These are phyloP conservation scores for Rallus limicola DNA, from an alignment of 2,113 vertebrate genomes.

Conservation along the genomic window DNA sequence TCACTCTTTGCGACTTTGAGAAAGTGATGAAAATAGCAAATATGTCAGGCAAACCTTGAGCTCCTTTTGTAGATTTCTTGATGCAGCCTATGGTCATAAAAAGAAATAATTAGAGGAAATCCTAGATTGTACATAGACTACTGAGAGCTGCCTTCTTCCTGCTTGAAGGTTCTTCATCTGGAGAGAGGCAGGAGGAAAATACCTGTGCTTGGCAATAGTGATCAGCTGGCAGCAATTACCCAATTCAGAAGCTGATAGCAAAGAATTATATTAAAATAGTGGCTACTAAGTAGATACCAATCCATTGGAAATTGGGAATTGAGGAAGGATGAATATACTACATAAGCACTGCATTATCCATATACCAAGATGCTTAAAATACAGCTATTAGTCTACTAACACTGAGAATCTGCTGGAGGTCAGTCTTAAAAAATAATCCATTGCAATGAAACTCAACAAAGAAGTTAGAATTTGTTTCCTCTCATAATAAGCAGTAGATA, in stretches of 20 bases:
- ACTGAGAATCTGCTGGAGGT: neutral
- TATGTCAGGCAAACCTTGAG: neutral
- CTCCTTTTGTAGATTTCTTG: neutral
- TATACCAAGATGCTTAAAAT: neutral
- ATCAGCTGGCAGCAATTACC: neutral
- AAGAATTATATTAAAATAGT: neutral
- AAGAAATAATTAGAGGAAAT: neutral
- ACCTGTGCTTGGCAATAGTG: neutral
- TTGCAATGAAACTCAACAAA: neutral
- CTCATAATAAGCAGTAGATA: neutral
- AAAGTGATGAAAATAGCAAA: neutral
- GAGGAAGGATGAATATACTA: neutral
- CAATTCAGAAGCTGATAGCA: neutral
- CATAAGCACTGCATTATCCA: neutral
- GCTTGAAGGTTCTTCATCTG: neutral
- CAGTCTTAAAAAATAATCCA: neutral
- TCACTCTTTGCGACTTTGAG: neutral
- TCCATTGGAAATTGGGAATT: neutral
- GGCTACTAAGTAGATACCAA: neutral
- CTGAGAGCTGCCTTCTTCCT: neutral
- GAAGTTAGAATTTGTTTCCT: neutral
- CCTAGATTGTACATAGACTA: rapidly evolving
- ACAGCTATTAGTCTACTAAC: neutral
- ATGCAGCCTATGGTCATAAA: neutral
- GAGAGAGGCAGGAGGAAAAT: neutral